phyloP scores from a whole-genome alignment of 1,140 invertebrate species.

The Drosophila subpulchrella region DNA sequence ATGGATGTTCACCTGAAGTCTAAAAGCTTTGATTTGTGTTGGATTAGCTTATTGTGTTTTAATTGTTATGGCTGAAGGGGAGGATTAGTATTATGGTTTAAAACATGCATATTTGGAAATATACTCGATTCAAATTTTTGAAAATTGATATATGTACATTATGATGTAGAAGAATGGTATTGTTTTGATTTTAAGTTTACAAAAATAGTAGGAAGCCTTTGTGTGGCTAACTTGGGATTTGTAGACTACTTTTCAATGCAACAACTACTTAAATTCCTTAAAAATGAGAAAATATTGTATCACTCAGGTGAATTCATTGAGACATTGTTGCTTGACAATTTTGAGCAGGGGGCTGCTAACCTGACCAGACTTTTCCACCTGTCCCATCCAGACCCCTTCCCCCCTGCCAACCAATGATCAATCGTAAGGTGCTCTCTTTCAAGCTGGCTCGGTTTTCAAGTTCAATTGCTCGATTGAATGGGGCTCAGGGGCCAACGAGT shows the following conservation, averaged over 20 bases:
- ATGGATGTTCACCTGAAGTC: slow-evolving; percentile 17
- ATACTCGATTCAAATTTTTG: too few species aligned
- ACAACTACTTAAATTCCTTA: too few species aligned
- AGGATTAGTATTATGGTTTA: not conserved
- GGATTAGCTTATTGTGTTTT: slow-evolving; percentile 2
- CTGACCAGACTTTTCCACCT: slow-evolving; percentile 2
- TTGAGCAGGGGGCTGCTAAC: slow-evolving; percentile 5
- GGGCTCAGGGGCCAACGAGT: slow-evolving; percentile 39
- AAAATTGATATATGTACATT: not conserved
- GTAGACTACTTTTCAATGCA: too few species aligned
- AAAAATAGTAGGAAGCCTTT: not conserved
- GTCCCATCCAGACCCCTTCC: not conserved
- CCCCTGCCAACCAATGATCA: not conserved
- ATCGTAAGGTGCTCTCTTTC: slow-evolving; percentile 5
- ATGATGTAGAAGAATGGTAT: too few species aligned
- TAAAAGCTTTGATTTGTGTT: slow-evolving; percentile 25
- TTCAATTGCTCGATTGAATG: slow-evolving; percentile 44
- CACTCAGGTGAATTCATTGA: slow-evolving; percentile 6
- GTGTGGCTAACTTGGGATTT: too few species aligned
- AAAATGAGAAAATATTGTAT: too few species aligned
- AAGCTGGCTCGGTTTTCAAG: slow-evolving; percentile 27
- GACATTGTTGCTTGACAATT: slow-evolving; percentile 4
- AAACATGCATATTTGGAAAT: not conserved
- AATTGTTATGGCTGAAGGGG: slow-evolving; percentile 8
- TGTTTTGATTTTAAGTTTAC: not conserved